Percentiles rank a stretch among this genome's conserved stretches.
phyloP scores from a whole-genome alignment of 2,888 invertebrate species.

The Parascotia fuliginaria region DNA sequence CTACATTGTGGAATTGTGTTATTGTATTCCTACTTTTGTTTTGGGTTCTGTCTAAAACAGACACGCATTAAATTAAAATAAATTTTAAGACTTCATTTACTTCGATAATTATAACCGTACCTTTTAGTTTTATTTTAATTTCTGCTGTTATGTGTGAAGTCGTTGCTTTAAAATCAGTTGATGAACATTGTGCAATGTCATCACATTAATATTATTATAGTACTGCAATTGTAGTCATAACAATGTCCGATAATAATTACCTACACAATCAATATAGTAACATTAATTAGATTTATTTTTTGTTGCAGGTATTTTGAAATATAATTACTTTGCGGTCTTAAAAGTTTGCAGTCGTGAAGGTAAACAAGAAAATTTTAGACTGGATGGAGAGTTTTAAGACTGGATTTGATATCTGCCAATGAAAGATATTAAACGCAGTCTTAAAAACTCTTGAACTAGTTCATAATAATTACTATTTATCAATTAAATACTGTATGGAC shows the following conservation, averaged over 20 bases:
- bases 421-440: constrained; percentile 18
- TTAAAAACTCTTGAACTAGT: constrained; percentile 14
- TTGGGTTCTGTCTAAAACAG: not conserved
- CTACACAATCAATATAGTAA: constrained; percentile 7
- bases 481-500: constrained; percentile 11
- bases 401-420: no score
- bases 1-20: not conserved
- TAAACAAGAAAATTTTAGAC: no score
- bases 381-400: no score
- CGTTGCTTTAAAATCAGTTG: constrained; percentile 21
- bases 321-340: constrained; percentile 29
- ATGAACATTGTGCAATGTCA: constrained; percentile 24
- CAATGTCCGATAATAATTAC: constrained; percentile 15
- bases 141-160: constrained; percentile 21
- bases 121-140: not conserved
- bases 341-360: constrained; percentile 33
- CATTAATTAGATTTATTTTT: constrained; percentile 21
- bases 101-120: no score
- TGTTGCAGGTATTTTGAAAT: constrained; percentile 37
- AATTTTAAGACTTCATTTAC: no score
- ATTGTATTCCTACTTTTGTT: not conserved
- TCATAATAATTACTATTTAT: constrained; percentile 12
- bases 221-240: not conserved
- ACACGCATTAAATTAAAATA: no score
- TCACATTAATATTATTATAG: constrained; percentile 5